Evolutionary conservation across 2,888 invertebrate genomes (phyloP).

Genomic region (Protonemura montana): DNA sequence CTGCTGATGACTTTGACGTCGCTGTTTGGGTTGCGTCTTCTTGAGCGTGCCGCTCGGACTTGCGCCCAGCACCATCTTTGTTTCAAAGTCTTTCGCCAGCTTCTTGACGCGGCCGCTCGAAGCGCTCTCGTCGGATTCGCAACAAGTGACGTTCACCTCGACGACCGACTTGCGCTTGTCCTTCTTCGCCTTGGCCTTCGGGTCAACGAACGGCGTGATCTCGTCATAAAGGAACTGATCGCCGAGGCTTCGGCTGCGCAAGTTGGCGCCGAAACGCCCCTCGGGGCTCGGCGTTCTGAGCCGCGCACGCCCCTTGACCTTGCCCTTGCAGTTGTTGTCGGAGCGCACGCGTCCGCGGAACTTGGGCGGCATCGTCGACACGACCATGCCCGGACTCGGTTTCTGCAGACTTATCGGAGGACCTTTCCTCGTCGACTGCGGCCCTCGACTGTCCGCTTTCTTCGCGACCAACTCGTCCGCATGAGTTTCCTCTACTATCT

Average conservation of each 20-base stretch:
- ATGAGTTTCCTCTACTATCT: slow-evolving; percentile 28
- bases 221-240: slow-evolving; percentile 38
- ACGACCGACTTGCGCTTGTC: slow-evolving; percentile 42
- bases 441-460: too few relatives aligned
- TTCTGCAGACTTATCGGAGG: not conserved
- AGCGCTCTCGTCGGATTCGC: slow-evolving; percentile 42
- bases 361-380: slow-evolving; percentile 35
- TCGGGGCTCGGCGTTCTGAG: slow-evolving; percentile 44
- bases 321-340: slow-evolving; percentile 41
- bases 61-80: slow-evolving; percentile 17
- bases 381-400: not conserved
- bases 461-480: not conserved
- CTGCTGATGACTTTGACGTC: slow-evolving; percentile 47
- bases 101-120: slow-evolving; percentile 31
- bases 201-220: slow-evolving; percentile 30
- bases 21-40: slow-evolving; percentile 21
- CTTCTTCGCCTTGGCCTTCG: not conserved
- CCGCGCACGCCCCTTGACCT: slow-evolving; percentile 39
- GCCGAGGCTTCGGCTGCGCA: slow-evolving; percentile 36
- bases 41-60: slow-evolving; percentile 39
- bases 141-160: slow-evolving; percentile 49
- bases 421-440: too few relatives aligned
- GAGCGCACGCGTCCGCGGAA: slow-evolving; percentile 45
- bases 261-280: slow-evolving; percentile 21
- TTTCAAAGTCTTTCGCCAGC: slow-evolving; percentile 23